Conservation (phyloP, 2,113 vertebrate genomes). For the Axis porcinus region DNA sequence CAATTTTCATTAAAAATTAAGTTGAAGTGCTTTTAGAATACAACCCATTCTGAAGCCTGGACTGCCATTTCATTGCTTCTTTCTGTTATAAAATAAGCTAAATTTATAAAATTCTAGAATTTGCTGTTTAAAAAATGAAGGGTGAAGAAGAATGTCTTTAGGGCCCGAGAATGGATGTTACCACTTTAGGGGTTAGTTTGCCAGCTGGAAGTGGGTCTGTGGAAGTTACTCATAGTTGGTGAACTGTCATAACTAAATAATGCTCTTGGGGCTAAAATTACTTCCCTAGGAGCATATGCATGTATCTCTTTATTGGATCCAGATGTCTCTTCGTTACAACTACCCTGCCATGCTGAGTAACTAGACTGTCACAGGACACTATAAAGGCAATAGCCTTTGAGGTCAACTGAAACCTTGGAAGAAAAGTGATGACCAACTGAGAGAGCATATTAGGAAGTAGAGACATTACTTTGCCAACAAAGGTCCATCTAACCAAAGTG, state of each 20-base stretch:
- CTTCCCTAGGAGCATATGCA: neutral
- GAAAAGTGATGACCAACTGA: no score
- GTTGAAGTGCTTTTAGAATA: neutral
- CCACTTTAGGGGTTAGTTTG: neutral
- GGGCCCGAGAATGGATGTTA: no score
- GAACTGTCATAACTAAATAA: neutral
- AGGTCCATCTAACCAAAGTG: no score
- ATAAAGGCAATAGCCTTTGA: neutral
- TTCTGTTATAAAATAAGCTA: neutral
- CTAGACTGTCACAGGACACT: no score
- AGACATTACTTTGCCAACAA: no score
- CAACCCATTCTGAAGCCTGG: neutral
- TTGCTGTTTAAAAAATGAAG: neutral
- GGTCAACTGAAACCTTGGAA: no score
- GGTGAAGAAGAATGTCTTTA: neutral
- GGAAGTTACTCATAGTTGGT: neutral
- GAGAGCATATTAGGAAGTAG: no score
- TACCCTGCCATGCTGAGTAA: neutral
- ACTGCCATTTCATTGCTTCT: neutral
- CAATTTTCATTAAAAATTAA: neutral
- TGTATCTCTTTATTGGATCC: neutral
- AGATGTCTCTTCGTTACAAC: neutral
- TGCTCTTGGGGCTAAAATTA: neutral
- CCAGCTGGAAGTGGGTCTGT: neutral
- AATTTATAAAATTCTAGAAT: neutral